Percentiles rank a stretch among this genome's conserved stretches.
Conservation (phyloP, 2,797 vertebrate species). For the Esox lucius region DNA sequence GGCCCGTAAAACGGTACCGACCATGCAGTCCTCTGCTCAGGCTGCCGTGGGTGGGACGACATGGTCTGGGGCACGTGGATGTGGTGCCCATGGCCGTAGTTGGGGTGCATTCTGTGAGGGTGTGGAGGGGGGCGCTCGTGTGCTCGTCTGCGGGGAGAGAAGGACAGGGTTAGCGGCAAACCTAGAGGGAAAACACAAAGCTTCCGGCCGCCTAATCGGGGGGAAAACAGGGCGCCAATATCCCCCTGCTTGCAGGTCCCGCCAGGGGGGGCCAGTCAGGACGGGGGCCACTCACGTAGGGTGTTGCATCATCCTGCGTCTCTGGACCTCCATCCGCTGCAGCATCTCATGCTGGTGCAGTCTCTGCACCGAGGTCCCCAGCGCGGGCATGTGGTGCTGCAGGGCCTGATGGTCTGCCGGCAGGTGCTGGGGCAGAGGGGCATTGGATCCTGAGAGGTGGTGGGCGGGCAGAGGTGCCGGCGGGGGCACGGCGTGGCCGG, state of each 20-base stretch:
- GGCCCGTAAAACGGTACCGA: constrained; percentile 66
- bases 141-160: constrained; percentile 79
- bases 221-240: background rate
- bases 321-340: constrained; percentile 96
- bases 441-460: constrained; percentile 82
- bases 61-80: constrained; percentile 99
- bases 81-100: constrained; percentile 98
- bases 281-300: constrained; percentile 83
- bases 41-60: constrained; percentile 97
- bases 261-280: background rate
- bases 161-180: background rate
- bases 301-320: constrained; percentile 96
- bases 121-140: constrained; percentile 97
- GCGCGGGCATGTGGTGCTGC: constrained; percentile 88
- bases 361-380: constrained; percentile 88
- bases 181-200: background rate
- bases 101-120: constrained; percentile 98
- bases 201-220: background rate
- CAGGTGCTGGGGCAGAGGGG: constrained; percentile 89
- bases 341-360: constrained; percentile 92
- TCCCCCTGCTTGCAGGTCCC: background rate
- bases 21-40: constrained; percentile 95
- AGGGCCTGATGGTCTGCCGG: constrained; percentile 88
- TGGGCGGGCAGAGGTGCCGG: constrained; percentile 79
- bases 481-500: constrained; percentile 84